A percentile compares a stretch with the other conserved stretches of the same genome.
phyloP scores from a whole-genome alignment of 2,113 vertebrate species.

The Mola mola region DNA sequence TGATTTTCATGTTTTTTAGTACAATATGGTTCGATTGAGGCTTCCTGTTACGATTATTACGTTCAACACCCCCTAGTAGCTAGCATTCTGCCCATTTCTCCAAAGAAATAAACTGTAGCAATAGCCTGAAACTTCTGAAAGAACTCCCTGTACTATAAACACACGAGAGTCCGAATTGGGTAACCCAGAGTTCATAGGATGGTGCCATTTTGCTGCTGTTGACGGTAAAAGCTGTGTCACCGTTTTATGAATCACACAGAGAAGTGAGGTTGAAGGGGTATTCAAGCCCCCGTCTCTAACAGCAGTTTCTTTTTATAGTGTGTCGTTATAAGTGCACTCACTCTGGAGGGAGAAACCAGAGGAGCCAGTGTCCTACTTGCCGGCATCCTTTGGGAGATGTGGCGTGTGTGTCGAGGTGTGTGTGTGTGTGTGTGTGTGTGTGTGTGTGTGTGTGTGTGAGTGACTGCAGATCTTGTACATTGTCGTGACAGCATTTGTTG shows the following conservation, averaged over 20 bases:
- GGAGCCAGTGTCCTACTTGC: constrained; percentile 79
- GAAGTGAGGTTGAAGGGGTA: constrained; percentile 52
- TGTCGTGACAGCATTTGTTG: constrained; percentile 23
- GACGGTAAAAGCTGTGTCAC: constrained; percentile 52
- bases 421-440: not conserved
- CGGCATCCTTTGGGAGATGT: constrained; percentile 66
- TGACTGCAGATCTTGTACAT: constrained; percentile 10
- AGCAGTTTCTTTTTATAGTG: constrained; percentile 82
- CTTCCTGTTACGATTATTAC: too few relatives aligned
- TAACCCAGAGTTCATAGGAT: not conserved
- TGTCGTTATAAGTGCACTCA: constrained; percentile 67
- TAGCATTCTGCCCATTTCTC: not conserved
- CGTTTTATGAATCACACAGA: constrained; percentile 50
- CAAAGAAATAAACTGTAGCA: not conserved
- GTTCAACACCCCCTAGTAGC: too few relatives aligned
- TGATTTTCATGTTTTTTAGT: too few relatives aligned
- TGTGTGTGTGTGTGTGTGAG: not conserved
- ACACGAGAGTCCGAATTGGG: not conserved
- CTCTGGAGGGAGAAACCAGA: constrained; percentile 71
- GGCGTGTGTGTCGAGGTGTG: constrained; percentile 32
- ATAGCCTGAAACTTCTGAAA: not conserved
- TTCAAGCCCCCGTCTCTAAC: constrained; percentile 68
- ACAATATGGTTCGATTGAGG: too few relatives aligned
- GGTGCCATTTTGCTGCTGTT: not conserved
- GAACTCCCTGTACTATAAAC: not conserved